Base-by-base conservation (phyloP, 2,888 invertebrate genomes). In the Ichneumoninae sp. region DNA sequence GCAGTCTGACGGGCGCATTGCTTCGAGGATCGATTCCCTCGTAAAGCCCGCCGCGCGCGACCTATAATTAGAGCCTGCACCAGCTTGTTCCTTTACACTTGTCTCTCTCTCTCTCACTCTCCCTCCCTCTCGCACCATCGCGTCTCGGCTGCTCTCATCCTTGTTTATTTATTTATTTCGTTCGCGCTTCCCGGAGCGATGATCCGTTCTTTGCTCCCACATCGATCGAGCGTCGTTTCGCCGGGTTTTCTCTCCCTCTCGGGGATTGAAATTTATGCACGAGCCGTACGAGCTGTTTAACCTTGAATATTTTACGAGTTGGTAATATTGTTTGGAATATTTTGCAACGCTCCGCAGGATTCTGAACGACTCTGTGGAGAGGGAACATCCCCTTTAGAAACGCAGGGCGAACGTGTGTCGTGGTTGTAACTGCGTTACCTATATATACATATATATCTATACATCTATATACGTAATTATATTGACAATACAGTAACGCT, bases 31-130 rank as follows among this genome's bases (percentile, higher is more conserved):
- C 87, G 87, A 87, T 87, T 87, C 76, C 70, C 72, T 81, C 81
- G 84, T 70, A 79, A 87, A 85, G 81, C 79, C 82, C 71, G 79
- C 83, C 26, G 44, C 70, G 19, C 47, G 57, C 75, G 81, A 84
- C 83, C 86, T 87, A 87, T 86, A 87, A 87, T 87, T 86, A 87
- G 86, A 86, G 81, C 72, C 75, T 80, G 70, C 83, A 83, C 83
- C 76, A 78, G 71, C 80, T 57, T 26, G 57, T 80, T 47, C 57
- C 76, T 33, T 70, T 75, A 68, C 54, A 19, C 50, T 52, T 13
- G 69, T 36, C 74, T 66, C 68, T 70, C 76, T 68, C 75, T 40
- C 76, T 62, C 80, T 52, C 78, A 60, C 66, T 72, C 68, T 72
- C 80, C 66, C 30, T 50, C 70, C 74, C 75, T 69, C 68, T 50